Conservation (phyloP, 2,888 invertebrate genomes). For the Drosophila nr. medialis region DNA sequence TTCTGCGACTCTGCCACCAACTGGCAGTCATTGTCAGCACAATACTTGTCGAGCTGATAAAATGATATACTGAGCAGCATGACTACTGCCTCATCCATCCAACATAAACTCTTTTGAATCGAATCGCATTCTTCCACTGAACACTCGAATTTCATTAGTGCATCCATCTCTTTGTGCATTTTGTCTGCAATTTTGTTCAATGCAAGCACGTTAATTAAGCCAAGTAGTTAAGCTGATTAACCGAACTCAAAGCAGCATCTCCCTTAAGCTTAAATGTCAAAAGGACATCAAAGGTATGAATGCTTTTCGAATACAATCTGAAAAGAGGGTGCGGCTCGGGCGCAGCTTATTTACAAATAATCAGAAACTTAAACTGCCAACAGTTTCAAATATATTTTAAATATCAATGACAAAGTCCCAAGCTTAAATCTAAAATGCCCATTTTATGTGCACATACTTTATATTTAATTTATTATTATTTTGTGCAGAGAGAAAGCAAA, state of each 20-base stretch:
- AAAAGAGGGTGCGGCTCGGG: background rate
- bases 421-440: background rate
- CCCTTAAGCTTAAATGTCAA: slow-evolving; percentile 1
- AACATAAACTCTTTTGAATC: slow-evolving; percentile 16
- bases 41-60: slow-evolving; percentile 21
- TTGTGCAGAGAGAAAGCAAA: too few relatives aligned
- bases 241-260: slow-evolving; percentile 12
- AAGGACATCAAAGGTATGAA: slow-evolving; percentile 17
- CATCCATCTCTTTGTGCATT: slow-evolving; percentile 6
- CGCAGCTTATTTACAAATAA: background rate
- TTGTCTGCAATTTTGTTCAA: background rate
- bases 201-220: slow-evolving; percentile 32
- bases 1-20: background rate
- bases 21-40: slow-evolving; percentile 11
- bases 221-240: slow-evolving; percentile 32
- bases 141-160: slow-evolving; percentile 21
- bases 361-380: background rate
- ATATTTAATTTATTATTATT: too few relatives aligned
- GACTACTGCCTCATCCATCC: background rate
- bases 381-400: background rate
- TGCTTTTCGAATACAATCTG: background rate
- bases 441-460: background rate
- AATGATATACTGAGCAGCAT: slow-evolving; percentile 3
- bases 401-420: background rate
- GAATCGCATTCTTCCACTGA: background rate